phyloP scores from a whole-genome alignment of 2,888 invertebrate genomes.

The Pristionchus maxplancki region DNA sequence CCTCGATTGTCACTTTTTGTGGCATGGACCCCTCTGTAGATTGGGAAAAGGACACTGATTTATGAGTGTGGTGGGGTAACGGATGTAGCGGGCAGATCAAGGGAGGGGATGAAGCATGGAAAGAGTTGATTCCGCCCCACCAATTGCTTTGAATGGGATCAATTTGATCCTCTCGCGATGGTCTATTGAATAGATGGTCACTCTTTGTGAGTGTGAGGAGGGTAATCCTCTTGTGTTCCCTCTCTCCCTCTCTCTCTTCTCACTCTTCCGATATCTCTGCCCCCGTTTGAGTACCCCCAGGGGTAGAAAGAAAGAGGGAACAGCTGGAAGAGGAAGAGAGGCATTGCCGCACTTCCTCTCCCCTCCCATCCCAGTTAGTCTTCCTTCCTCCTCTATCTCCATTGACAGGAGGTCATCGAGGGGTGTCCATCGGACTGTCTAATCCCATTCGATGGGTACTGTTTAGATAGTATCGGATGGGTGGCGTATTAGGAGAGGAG shows the following conservation, averaged over 20 bases:
- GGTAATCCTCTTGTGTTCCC: slow-evolving; percentile 25
- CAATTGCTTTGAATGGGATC: neutral
- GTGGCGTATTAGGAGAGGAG: slow-evolving; percentile 5
- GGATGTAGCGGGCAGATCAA: neutral
- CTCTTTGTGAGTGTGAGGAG: neutral
- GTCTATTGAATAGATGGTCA: neutral
- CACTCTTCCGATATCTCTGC: neutral
- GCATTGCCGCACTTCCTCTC: neutral
- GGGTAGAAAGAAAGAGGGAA: neutral
- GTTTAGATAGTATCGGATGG: slow-evolving; percentile 31
- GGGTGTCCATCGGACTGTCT: neutral
- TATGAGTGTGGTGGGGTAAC: neutral
- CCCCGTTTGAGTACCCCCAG: slow-evolving; percentile 1
- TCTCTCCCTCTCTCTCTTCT: neutral
- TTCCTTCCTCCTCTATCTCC: neutral
- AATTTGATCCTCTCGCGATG: neutral
- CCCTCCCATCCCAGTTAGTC: neutral
- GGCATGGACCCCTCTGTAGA: neutral
- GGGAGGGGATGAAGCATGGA: neutral
- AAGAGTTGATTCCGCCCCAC: neutral
- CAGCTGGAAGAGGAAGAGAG: neutral
- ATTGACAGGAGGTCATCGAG: neutral
- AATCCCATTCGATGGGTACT: neutral
- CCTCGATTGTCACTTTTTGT: neutral
- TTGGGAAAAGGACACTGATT: neutral